These are phyloP conservation scores for Phoenoteleia sp. DNA, from an alignment of 2,888 invertebrate species.

Conservation along the genomic window DNA sequence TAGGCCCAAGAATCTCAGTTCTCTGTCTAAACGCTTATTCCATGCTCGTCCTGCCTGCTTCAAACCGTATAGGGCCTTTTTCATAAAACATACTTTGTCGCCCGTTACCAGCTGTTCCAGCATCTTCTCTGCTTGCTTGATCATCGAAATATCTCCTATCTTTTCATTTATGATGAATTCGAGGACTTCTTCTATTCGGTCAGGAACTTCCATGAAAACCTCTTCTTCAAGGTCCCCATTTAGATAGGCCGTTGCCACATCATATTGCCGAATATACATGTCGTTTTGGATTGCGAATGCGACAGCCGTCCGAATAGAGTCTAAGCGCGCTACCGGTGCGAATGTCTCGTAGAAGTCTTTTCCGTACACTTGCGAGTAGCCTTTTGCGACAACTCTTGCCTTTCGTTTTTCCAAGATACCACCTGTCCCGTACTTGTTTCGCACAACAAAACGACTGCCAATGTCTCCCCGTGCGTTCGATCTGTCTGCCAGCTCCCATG, in stretches of 20 bases:
- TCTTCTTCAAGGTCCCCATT: neutral
- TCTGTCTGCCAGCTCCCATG: neutral
- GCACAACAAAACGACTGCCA: neutral
- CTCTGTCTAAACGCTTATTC: slow-evolving; percentile 3
- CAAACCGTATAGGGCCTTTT: slow-evolving; percentile 38
- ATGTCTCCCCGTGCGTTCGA: neutral
- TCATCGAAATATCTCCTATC: neutral
- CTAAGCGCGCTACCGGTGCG: neutral
- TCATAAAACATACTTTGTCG: slow-evolving; percentile 27
- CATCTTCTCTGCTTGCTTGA: neutral
- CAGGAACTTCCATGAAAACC: slow-evolving; percentile 39
- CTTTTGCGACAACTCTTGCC: slow-evolving; percentile 14
- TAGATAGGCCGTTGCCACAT: slow-evolving; percentile 1
- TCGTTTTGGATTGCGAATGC: slow-evolving; percentile 3
- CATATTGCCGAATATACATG: slow-evolving; percentile 70
- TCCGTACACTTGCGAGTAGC: slow-evolving; percentile 2
- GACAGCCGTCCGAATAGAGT: neutral
- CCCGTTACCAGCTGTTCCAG: neutral
- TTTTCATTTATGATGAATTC: neutral
- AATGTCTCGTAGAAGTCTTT: slow-evolving; percentile 8
- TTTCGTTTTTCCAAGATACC: neutral
- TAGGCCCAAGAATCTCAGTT: neutral
- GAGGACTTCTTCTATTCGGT: neutral
- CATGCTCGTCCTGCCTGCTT: slow-evolving; percentile 28
- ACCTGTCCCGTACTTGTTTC: neutral